Evolutionary conservation across 1,140 invertebrate species (phyloP).

Genomic region (Drosophila novamexicana): DNA sequence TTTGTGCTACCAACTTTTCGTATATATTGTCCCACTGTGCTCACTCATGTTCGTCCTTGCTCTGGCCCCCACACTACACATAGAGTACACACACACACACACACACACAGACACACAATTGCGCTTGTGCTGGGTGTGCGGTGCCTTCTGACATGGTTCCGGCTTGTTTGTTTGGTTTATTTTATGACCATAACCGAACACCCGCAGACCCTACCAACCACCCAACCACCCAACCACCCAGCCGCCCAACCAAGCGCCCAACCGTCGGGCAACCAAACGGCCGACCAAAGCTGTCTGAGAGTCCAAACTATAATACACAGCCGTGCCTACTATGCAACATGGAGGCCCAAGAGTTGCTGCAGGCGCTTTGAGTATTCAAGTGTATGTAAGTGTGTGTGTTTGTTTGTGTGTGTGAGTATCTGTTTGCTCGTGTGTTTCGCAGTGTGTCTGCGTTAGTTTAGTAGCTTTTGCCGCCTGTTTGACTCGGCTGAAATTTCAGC

Average conservation of each 20-base stretch:
- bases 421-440: conserved; percentile 10
- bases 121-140: conserved; percentile 56
- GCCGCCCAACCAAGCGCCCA: background rate
- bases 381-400: conserved; percentile 22
- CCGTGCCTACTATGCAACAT: conserved; percentile 27
- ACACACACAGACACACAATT: conserved; percentile 20
- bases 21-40: conserved; percentile 30
- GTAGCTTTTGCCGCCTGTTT: conserved; percentile 80
- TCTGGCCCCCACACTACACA: conserved; percentile 37
- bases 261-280: conserved; percentile 4
- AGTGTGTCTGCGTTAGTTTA: conserved; percentile 59
- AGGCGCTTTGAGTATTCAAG: conserved; percentile 13
- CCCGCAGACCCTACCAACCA: conserved; percentile 13
- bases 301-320: conserved; percentile 39
- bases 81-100: conserved; percentile 14
- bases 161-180: conserved; percentile 83
- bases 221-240: background rate
- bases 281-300: conserved; percentile 24
- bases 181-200: conserved; percentile 79
- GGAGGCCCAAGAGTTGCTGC: conserved; percentile 34
- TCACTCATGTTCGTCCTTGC: conserved; percentile 62
- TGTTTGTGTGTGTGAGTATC: conserved; percentile 10
- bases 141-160: conserved; percentile 81
- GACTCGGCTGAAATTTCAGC: conserved; percentile 69
- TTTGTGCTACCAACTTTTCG: background rate